These are phyloP conservation scores for Siniperca knerii DNA, from an alignment of 2,113 vertebrate genomes.

Conservation along the genomic window DNA sequence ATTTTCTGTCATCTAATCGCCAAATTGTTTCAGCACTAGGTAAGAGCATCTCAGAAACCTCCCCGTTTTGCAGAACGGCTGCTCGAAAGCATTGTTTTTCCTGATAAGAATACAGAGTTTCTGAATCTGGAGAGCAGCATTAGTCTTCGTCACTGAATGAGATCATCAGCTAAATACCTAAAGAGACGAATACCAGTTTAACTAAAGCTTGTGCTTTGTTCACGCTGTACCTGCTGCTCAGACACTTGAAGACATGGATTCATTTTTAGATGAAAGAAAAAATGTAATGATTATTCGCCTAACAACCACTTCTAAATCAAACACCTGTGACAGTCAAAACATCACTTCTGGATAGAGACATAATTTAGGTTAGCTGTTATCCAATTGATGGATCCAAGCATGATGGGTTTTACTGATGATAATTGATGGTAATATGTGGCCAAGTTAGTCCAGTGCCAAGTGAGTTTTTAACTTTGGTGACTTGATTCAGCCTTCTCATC, in stretches of 20 bases:
- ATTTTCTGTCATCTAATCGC: too few species aligned
- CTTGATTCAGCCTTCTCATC: not conserved
- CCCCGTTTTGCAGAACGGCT: not conserved
- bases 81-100: too few species aligned
- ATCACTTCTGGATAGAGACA: not conserved
- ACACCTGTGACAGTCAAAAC: not conserved
- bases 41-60: not conserved
- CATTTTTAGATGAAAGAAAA: too few species aligned
- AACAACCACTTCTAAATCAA: not conserved
- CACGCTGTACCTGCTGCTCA: too few species aligned
- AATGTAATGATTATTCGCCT: not conserved
- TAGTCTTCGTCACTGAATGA: too few species aligned
- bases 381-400: not conserved
- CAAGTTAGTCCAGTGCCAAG: constrained; percentile 1
- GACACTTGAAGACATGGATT: too few species aligned
- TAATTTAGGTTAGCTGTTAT: not conserved
- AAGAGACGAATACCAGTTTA: too few species aligned
- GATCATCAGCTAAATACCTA: too few species aligned
- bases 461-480: not conserved
- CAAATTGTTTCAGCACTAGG: too few species aligned
- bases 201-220: too few species aligned
- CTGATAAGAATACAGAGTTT: too few species aligned
- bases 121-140: not conserved
- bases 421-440: not conserved
- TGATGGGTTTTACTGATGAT: not conserved